Percentiles rank a stretch among this genome's conserved stretches.
Evolutionary conservation across 2,797 vertebrate genomes (phyloP).

Genomic region (Serranus cabrilla): DNA sequence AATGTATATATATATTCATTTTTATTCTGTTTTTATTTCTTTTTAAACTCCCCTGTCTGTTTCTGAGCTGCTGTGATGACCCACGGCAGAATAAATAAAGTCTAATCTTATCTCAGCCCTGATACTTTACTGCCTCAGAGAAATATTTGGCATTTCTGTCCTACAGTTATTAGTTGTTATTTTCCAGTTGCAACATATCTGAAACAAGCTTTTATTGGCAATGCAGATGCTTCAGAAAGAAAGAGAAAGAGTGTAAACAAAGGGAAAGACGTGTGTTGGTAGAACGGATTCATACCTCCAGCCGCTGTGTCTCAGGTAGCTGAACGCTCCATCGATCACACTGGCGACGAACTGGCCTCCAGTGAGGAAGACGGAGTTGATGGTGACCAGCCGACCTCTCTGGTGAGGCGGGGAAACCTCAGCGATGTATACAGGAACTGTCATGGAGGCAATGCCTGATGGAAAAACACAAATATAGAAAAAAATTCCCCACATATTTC

Average conservation of each 20-base stretch:
- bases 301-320: constrained; percentile 90
- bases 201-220: not conserved
- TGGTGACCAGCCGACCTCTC: constrained; percentile 94
- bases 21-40: too few relatives aligned
- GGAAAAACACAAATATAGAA: not conserved
- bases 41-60: too few relatives aligned
- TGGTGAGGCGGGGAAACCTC: constrained; percentile 93
- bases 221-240: not conserved
- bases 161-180: not conserved
- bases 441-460: constrained; percentile 96
- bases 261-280: not conserved
- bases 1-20: too few relatives aligned
- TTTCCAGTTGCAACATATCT: not conserved
- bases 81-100: too few relatives aligned
- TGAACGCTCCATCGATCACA: constrained; percentile 93
- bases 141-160: not conserved
- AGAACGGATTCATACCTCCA: constrained; percentile 89
- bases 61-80: too few relatives aligned
- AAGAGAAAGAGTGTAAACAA: not conserved
- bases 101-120: too few relatives aligned
- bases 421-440: constrained; percentile 96
- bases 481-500: not conserved
- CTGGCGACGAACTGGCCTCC: constrained; percentile 97
- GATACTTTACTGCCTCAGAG: not conserved
- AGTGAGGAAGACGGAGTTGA: constrained; percentile 96